Base-by-base conservation (phyloP, 2,797 vertebrate genomes). In the Cebuella pygmaea region DNA sequence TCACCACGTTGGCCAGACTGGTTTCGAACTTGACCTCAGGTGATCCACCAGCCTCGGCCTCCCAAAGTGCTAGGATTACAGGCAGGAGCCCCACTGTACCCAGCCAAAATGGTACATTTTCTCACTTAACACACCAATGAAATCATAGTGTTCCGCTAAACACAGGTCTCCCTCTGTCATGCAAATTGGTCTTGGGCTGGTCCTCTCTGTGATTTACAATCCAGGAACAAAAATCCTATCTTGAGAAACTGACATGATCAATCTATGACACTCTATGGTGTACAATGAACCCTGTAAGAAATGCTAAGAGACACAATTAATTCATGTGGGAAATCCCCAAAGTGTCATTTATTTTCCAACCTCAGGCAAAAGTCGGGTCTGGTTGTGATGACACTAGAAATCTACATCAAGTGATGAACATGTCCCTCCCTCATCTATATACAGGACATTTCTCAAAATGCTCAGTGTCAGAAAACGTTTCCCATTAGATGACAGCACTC, bases 231-330 rank as follows among this genome's bases (percentile, higher is more conserved):
- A 17, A n/a, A 17, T 6, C 59, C 46, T 50, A 64, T 8, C 72
- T 5, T 12, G 52, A 57, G 61, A 92, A 70, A 5, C 52, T 4
- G 11, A 41, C n/a, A 50, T 5, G 12, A 4, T 2, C 22, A 36
- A 44, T 46, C 64, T 70, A 10, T 3, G 55, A 33, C 33, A 10
- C 57, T 13, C 0, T 1, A 0, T 0, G 8, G 12, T 1, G 1
- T 1, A 46, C 19, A 19, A 0, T 0, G 4, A 19, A 13, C 46
- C 24, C 64, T 64, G 5, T 0, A 2, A 75, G 55, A 92, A 59
- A 79, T 0, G 12, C 82, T 39, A 14, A 24, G 39, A 5, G 75
- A 61, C 36, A 64, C 41, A 26, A 27, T 27, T 7, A 27, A 74
- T 33, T 55, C 72, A 17, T 0, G 15, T 9, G 74, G 90, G 74